Conservation (phyloP, 2,888 invertebrate genomes). For the Caradrina kadenii region DNA sequence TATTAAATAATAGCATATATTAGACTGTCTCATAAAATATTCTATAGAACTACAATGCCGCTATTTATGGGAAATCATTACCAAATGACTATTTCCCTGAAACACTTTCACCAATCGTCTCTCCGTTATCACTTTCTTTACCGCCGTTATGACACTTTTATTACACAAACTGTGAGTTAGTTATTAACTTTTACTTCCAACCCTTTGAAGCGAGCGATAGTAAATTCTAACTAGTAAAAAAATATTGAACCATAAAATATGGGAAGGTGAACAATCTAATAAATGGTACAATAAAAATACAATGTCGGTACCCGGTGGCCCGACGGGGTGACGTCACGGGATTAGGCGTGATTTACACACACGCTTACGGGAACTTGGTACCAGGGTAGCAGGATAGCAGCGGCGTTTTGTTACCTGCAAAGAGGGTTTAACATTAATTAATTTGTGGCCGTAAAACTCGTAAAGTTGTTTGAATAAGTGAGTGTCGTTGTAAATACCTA, state of each 20-base stretch:
- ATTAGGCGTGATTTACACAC: conserved; percentile 79
- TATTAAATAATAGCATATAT: background rate
- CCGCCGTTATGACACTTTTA: conserved; percentile 37
- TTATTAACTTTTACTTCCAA: conserved; percentile 20
- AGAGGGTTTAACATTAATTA: conserved; percentile 52
- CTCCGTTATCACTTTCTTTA: conserved; percentile 10
- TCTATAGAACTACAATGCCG: background rate
- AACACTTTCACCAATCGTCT: conserved; percentile 19
- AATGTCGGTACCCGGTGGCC: conserved; percentile 59
- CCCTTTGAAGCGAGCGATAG: conserved; percentile 41
- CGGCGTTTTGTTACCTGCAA: conserved; percentile 67
- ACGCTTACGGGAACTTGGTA: conserved; percentile 46
- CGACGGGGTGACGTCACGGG: conserved; percentile 69
- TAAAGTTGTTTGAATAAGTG: conserved; percentile 34
- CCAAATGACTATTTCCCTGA: background rate
- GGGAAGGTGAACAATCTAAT: conserved; percentile 66
- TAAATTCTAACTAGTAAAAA: conserved; percentile 54
- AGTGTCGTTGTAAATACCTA: conserved; percentile 10
- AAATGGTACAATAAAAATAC: conserved; percentile 62
- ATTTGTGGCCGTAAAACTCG: conserved; percentile 47
- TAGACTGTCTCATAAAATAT: background rate
- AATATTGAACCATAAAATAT: conserved; percentile 58
- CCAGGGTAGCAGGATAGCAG: conserved; percentile 38
- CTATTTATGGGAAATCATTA: conserved; percentile 1
- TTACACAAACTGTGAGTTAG: conserved; percentile 33